Evolutionary conservation across 2,797 vertebrate species (phyloP).

Genomic region (Hyperoplus lanceolatus): DNA sequence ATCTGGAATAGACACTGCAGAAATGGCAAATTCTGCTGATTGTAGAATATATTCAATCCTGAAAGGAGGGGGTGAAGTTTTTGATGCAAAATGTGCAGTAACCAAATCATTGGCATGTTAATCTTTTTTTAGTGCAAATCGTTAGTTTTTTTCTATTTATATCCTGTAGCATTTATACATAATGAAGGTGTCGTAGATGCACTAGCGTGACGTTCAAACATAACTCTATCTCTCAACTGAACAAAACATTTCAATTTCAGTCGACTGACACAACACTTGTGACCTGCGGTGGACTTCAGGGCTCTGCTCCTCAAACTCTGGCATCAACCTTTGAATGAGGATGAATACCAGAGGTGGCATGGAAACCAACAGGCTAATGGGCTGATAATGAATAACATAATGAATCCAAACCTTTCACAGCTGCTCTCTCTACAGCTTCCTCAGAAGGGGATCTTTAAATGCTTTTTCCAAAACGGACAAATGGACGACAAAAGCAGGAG

Average conservation of each 20-base stretch:
- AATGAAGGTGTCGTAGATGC: neutral
- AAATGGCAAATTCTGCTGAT: too few relatives aligned
- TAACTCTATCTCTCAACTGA: neutral
- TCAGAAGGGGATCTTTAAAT: conserved; percentile 84
- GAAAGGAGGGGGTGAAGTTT: too few relatives aligned
- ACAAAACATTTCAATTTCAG: neutral
- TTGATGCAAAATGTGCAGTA: too few relatives aligned
- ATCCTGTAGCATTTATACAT: neutral
- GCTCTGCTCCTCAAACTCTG: conserved; percentile 9
- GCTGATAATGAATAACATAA: conserved; percentile 66
- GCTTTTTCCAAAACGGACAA: conserved; percentile 83
- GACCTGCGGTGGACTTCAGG: conserved; percentile 7
- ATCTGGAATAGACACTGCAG: too few relatives aligned
- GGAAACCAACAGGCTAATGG: conserved; percentile 83
- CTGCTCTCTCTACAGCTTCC: conserved; percentile 86
- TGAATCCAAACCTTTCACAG: conserved; percentile 81
- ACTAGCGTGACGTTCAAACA: neutral
- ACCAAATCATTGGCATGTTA: too few relatives aligned
- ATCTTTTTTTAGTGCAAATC: too few relatives aligned
- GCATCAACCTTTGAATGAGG: conserved; percentile 12
- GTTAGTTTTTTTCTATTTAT: neutral
- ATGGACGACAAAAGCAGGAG: conserved; percentile 89
- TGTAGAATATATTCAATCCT: too few relatives aligned
- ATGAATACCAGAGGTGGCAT: conserved; percentile 80
- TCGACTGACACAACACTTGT: neutral